Conservation (phyloP, 2,113 vertebrate species). For the Pristiophorus japonicus region DNA sequence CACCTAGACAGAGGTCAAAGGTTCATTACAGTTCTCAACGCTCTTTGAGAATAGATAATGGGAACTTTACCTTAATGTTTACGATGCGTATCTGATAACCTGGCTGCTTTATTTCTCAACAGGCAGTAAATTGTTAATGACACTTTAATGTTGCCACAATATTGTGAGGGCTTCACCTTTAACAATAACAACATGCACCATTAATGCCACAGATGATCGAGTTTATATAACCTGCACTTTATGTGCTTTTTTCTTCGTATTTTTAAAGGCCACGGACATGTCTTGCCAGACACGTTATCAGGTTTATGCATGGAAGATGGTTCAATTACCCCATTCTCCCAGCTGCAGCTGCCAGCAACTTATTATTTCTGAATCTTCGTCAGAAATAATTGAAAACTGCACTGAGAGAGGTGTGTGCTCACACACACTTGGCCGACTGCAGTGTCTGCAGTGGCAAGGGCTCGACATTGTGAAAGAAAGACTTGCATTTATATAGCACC, state of each 20-base stretch:
- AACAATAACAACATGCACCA: constrained; percentile 20
- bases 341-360: not conserved
- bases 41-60: not conserved
- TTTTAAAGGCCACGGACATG: not conserved
- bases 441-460: not conserved
- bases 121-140: not conserved
- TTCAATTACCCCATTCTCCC: constrained; percentile 1
- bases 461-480: not conserved
- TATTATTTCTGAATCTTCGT: not conserved
- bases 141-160: not conserved
- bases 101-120: not conserved
- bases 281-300: not conserved
- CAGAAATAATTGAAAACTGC: not conserved
- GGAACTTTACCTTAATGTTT: not conserved
- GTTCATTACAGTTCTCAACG: not conserved
- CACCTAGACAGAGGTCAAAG: no score
- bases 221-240: not conserved
- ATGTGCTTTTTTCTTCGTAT: not conserved
- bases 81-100: not conserved
- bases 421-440: not conserved
- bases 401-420: not conserved
- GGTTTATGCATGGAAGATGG: not conserved
- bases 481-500: not conserved
- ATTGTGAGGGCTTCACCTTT: constrained; percentile 7
- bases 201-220: not conserved